Conservation (phyloP, 2,888 invertebrate species). For the Mesorhabditis spiculigera region DNA sequence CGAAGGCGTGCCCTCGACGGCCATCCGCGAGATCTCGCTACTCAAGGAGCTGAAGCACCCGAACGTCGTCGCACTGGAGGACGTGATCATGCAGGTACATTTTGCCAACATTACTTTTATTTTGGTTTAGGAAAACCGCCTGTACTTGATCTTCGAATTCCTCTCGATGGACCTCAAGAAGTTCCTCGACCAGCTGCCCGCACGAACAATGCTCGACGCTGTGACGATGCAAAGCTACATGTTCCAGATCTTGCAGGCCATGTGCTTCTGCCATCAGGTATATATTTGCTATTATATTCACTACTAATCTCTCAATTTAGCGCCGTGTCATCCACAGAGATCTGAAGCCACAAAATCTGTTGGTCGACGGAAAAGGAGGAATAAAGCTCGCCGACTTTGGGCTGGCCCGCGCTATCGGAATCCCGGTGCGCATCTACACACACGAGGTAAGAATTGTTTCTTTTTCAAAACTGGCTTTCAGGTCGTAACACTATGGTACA, state of each 20-base stretch:
- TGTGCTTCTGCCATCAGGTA: slow-evolving; percentile 79
- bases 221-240: slow-evolving; percentile 71
- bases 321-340: slow-evolving; percentile 55
- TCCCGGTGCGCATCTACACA: slow-evolving; percentile 90
- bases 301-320: slow-evolving; percentile 6
- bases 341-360: slow-evolving; percentile 53
- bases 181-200: slow-evolving; percentile 76
- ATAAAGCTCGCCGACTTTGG: slow-evolving; percentile 99
- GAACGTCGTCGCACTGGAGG: slow-evolving; percentile 80
- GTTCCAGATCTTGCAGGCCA: slow-evolving; percentile 73
- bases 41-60: slow-evolving; percentile 84
- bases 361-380: slow-evolving; percentile 82
- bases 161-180: slow-evolving; percentile 88
- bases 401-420: slow-evolving; percentile 88
- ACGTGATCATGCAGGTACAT: slow-evolving; percentile 75
- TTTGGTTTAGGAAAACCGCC: slow-evolving; percentile 67
- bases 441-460: slow-evolving; percentile 68
- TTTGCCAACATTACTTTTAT: too few relatives aligned
- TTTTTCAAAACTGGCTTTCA: slow-evolving; percentile 56
- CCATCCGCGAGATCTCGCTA: slow-evolving; percentile 89
- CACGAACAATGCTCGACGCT: slow-evolving; percentile 75
- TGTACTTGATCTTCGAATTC: slow-evolving; percentile 91
- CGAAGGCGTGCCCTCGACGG: slow-evolving; percentile 88
- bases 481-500: slow-evolving; percentile 95
- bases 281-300: not conserved